Evolutionary conservation across 2,888 invertebrate genomes (phyloP).

Genomic region (Acrobasis repandana): DNA sequence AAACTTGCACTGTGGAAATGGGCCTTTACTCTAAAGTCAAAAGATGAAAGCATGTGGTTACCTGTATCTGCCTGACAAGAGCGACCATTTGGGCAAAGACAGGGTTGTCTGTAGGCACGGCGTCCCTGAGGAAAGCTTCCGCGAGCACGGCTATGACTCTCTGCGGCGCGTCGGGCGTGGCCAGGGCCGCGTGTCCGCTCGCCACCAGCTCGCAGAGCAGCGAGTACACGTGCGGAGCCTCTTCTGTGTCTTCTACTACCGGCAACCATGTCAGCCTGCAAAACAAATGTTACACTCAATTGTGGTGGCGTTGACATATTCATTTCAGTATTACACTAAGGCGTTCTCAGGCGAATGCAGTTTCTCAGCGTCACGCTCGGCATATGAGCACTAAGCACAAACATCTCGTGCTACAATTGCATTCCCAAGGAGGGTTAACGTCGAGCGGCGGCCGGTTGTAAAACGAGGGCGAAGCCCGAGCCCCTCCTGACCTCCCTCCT

Average conservation of each 20-base stretch:
- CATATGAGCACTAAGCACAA: no score
- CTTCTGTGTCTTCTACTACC: constrained; percentile 97
- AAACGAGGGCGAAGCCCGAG: no score
- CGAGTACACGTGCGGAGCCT: constrained; percentile 97
- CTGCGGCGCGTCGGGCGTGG: constrained; percentile 94
- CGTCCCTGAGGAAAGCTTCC: constrained; percentile 93
- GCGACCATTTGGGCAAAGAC: constrained; percentile 91
- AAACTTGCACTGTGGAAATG: no score
- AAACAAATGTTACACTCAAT: neutral
- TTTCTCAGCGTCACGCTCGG: no score
- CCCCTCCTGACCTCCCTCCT: no score
- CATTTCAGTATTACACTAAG: neutral
- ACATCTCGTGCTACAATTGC: no score
- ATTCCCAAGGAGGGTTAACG: no score
- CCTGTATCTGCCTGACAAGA: constrained; percentile 94
- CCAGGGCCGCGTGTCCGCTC: constrained; percentile 92
- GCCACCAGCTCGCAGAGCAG: constrained; percentile 98
- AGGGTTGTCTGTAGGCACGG: constrained; percentile 88
- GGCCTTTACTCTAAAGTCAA: no score
- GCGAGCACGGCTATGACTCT: constrained; percentile 94
- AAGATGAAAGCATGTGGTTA: constrained; percentile 45
- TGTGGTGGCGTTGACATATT: neutral
- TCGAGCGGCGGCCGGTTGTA: no score
- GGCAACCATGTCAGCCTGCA: constrained; percentile 95
- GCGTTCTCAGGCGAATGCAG: no score